Conservation (phyloP, 2,888 invertebrate species). For the Drosophila dives region DNA sequence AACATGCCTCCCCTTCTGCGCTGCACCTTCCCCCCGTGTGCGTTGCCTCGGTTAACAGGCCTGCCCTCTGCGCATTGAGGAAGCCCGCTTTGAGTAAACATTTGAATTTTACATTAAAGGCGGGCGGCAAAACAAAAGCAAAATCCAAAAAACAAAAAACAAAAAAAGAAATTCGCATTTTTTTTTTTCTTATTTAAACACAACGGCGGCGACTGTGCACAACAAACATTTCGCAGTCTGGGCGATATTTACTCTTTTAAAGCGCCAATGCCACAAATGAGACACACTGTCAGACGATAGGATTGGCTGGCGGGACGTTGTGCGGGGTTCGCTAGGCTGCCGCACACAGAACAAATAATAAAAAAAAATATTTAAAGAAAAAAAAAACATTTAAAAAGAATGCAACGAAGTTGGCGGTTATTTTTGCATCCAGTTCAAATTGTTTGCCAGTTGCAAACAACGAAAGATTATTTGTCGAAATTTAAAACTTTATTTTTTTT, state of each 20-base stretch:
- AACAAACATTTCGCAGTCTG: conserved; percentile 65
- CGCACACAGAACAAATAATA: conserved; percentile 66
- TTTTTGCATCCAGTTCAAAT: conserved; percentile 61
- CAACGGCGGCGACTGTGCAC: conserved; percentile 74
- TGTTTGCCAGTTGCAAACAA: conserved; percentile 72
- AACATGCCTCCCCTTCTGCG: not conserved
- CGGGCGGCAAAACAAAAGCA: conserved; percentile 57
- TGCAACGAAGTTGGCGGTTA: conserved; percentile 65
- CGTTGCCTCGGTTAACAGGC: conserved; percentile 40
- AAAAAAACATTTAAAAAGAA: not conserved
- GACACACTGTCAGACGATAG: conserved; percentile 2
- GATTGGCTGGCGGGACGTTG: not conserved
- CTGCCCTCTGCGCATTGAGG: conserved; percentile 59
- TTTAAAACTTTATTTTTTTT: conserved; percentile 65
- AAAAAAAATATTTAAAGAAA: conserved; percentile 11
- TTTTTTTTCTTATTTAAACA: conserved; percentile 69
- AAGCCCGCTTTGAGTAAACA: conserved; percentile 74
- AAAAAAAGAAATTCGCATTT: conserved; percentile 61
- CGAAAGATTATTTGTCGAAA: conserved; percentile 52
- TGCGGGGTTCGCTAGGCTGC: not conserved
- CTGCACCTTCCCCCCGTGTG: not conserved
- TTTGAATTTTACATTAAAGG: conserved; percentile 80
- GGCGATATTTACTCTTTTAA: conserved; percentile 66
- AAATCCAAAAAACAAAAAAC: conserved; percentile 16
- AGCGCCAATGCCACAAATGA: conserved; percentile 69